Evolutionary conservation across 2,888 invertebrate species (phyloP), one percentile per base, ranked within the genome.

Genomic region (Seira ritae): DNA sequence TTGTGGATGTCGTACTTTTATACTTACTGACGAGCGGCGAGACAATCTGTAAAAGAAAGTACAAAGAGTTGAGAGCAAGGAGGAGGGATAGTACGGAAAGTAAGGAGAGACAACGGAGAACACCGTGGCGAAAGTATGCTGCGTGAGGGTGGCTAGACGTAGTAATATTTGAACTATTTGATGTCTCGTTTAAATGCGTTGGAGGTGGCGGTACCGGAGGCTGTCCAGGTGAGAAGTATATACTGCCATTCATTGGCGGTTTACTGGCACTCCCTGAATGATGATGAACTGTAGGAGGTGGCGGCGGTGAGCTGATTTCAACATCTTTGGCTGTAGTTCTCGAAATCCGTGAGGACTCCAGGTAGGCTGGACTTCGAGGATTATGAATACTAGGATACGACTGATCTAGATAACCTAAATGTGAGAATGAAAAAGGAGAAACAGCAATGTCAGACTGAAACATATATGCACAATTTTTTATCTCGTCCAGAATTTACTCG

Each of bases 81-180:
- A 88, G 86, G 17, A 88, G 85, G 66, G 88, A 87, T 24, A 88
- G 84, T n/a, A 88, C 84, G 17, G 88, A 87, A 24, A 88, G 84
- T 66, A 88, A 75, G 50, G 87, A 85, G 20, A 88, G 84, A 68
- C 87, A 87, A n/a, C 88, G 79, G 50, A 88, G 85, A 55, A 88
- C 87, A 60, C 88, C 87, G 66, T 87, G 85, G 20, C 88, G 83
- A 69, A 85, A 88, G 55, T 84, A 79, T 65, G 87, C 84, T 62
- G 85, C 82, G 72, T 84, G 84, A 19, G 80, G 74, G 83, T 84
- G 85, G 50, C 84, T 78, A 12, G 88, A 87, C 65, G 87, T 84
- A 31, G 83, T 84, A 23, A 87, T 82, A 76, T 86, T 84, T 70
- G 86, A 82, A 75, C 84, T 87, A 80, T 84, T 87, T 22, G 86